Conservation (phyloP, 2,797 vertebrate genomes). For the Anabacerthia variegaticeps region DNA sequence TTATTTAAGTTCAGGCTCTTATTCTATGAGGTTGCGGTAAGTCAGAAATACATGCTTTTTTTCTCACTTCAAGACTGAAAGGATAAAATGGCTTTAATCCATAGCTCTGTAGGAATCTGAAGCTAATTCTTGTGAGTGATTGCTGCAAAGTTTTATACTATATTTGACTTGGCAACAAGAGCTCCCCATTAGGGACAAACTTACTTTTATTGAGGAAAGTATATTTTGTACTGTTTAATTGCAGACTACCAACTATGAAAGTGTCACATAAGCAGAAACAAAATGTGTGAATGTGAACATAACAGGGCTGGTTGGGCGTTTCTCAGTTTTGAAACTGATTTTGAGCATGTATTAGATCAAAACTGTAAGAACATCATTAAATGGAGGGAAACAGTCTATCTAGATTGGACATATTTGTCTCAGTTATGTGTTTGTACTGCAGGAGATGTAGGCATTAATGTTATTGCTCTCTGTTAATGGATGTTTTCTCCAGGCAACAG, state of each 20-base stretch:
- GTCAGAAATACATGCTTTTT: background rate
- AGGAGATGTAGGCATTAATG: conserved; percentile 34
- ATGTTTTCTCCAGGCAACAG: conserved; percentile 56
- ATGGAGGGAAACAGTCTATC: conserved; percentile 40
- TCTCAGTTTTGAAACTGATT: conserved; percentile 63
- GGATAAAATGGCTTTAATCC: background rate
- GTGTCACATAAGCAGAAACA: conserved; percentile 36
- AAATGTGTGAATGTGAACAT: background rate
- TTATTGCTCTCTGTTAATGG: conserved; percentile 38
- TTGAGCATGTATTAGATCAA: background rate
- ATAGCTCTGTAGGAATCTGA: background rate
- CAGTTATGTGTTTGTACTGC: conserved; percentile 45
- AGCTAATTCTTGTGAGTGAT: background rate
- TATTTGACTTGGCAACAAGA: background rate
- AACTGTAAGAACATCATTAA: conserved; percentile 61
- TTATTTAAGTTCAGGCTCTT: background rate
- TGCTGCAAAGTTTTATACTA: background rate
- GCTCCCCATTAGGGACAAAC: background rate
- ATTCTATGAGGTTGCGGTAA: background rate
- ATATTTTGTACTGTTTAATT: conserved; percentile 20
- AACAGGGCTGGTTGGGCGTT: background rate
- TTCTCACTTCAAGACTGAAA: background rate
- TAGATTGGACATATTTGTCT: conserved; percentile 9
- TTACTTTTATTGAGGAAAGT: background rate
- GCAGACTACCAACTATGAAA: background rate